These are phyloP conservation scores for Felis catus DNA, from an alignment of 2,113 vertebrate genomes.

Conservation along the genomic window F.catus_Fca126_mat1.0 CM031417.1:76154501-76155000, in stretches of 20 bases:
- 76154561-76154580: neutral
- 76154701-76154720: neutral
- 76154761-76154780: neutral
- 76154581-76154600: neutral
- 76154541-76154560: neutral
- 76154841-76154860: too few species aligned
- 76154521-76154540: neutral
- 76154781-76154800: neutral
- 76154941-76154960: neutral
- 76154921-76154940: neutral
- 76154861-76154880: neutral
- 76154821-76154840: neutral
- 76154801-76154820: neutral
- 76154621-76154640: neutral
- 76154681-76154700: neutral
- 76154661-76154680: constrained; percentile 4
- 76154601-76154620: neutral
- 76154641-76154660: neutral
- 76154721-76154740: neutral
- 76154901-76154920: neutral
- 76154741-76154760: neutral
- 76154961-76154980: neutral
- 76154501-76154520: neutral
- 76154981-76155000: neutral
- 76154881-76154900: neutral